phyloP scores from a whole-genome alignment of 2,797 vertebrate genomes.

The Gadopsis bispinosus region DNA sequence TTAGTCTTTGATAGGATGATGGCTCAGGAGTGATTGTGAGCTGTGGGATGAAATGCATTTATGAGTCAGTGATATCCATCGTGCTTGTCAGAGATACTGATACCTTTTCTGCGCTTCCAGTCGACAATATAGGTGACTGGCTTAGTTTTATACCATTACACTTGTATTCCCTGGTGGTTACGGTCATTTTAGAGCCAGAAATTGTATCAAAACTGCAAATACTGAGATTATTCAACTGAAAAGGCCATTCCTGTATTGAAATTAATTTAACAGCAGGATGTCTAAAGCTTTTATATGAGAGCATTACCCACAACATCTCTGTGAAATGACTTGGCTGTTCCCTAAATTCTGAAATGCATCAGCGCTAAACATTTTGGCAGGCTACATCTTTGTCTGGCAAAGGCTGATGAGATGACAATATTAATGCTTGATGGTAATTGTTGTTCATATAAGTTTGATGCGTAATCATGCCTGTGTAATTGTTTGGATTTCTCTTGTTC shows the following conservation, averaged over 20 bases:
- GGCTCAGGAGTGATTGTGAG: constrained; percentile 30
- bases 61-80: constrained; percentile 34
- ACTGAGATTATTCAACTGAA: neutral
- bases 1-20: constrained; percentile 45
- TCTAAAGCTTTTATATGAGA: constrained; percentile 9
- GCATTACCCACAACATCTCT: constrained; percentile 2
- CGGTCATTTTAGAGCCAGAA: neutral
- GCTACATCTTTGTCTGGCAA: constrained; percentile 34
- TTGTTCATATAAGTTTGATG: constrained; percentile 35
- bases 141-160: neutral
- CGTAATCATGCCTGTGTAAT: constrained; percentile 44
- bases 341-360: constrained; percentile 43
- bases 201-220: neutral
- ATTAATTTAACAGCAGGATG: constrained; percentile 1
- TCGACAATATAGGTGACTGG: neutral
- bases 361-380: constrained; percentile 47
- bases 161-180: neutral
- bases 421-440: constrained; percentile 55
- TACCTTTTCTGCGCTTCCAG: constrained; percentile 13
- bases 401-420: constrained; percentile 57
- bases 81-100: constrained; percentile 16
- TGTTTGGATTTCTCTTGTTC: constrained; percentile 41
- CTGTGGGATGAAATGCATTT: constrained; percentile 47
- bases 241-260: neutral
- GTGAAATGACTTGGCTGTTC: constrained; percentile 42